Percentiles rank a stretch among this genome's conserved stretches.
Conservation (phyloP, 1,140 invertebrate genomes). For the Myzus persicae region DNA sequence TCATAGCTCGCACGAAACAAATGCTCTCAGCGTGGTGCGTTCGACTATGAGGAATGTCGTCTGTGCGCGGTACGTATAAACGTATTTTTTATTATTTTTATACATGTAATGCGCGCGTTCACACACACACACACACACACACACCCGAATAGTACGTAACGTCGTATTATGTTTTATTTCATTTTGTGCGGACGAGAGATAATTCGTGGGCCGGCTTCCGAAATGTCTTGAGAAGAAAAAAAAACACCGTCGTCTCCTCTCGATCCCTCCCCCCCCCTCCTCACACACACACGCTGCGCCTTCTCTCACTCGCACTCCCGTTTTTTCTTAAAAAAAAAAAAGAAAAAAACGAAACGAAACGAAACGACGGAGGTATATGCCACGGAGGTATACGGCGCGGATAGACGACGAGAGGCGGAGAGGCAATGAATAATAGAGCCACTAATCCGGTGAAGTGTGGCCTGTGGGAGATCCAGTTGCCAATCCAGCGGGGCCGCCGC, state of each 20-base stretch:
- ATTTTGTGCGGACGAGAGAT: slow-evolving; percentile 8
- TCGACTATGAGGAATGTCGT: slow-evolving; percentile 50
- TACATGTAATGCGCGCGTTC: not conserved
- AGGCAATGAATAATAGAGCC: slow-evolving; percentile 56
- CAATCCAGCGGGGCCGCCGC: slow-evolving; percentile 38
- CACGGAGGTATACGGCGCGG: not conserved
- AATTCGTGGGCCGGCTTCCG: slow-evolving; percentile 39
- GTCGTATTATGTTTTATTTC: slow-evolving; percentile 24
- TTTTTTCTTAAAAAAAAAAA: no score
- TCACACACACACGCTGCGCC: no score
- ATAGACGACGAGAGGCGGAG: not conserved
- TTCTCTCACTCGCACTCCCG: not conserved
- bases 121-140: no score
- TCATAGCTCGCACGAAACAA: slow-evolving; percentile 4
- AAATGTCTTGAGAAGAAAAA: slow-evolving; percentile 22
- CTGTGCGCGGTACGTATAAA: not conserved
- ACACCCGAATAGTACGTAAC: no score
- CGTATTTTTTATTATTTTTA: slow-evolving; percentile 13
- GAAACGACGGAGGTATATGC: not conserved
- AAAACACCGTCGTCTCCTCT: not conserved
- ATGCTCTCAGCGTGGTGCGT: slow-evolving; percentile 56
- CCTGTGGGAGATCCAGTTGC: slow-evolving; percentile 58
- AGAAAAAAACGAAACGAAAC: no score
- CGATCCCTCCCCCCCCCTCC: no score
- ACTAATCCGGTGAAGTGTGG: slow-evolving; percentile 58